Evolutionary conservation across 2,113 vertebrate species (phyloP), one percentile per base, ranked within the genome.

Genomic region (Micronycteris hirsuta): DNA sequence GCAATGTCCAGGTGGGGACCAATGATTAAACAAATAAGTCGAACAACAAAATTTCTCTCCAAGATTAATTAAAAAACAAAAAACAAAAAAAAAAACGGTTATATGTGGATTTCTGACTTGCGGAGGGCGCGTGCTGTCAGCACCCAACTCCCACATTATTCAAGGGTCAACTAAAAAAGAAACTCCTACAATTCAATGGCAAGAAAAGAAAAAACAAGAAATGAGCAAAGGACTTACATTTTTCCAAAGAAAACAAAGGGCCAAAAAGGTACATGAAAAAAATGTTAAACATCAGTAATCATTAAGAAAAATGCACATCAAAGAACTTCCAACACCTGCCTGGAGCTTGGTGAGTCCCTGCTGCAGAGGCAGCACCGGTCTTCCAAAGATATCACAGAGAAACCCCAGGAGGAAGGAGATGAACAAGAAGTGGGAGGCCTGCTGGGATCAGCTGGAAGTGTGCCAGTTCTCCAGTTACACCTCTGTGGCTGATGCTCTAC

Each of bases 401-500:
- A 99, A 96, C 97, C 98, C 99, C 97, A 99, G 99, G 97, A 98
- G 97, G 95, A 98, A 98, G 82, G 98, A 99, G 97, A 99, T 99
- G 99, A 98, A 99, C 96, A 98, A 99, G 78, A 99, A 96, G 89
- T 99, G 99, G 99, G 98, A 99, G 71, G 98, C 99, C 92, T 98
- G 99, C 96, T 98, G 98, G 98, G 98, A 99, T 71, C 98, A 97
- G 97, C 99, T 99, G 96, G 99, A 99, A 97, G 99, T 99, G 92
- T 99, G 99, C 93, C 99, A 99, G 98, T 99, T 99, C 98, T 99
- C 98, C 0, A 98, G 99, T 1, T 99, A 99, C 0, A 99, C 99
- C 82, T 99, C 99, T 0, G 99, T 99, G 98, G 99, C 99, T 0
- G 99, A 99, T 98, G 99, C 99, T 22, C 19, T 56, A 56, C 20